Evolutionary conservation across 92 coral and sea anemone genomes (phyloP), one percentile per base, ranked within the genome.

Genomic region (Chrysogorgia sp.): DNA sequence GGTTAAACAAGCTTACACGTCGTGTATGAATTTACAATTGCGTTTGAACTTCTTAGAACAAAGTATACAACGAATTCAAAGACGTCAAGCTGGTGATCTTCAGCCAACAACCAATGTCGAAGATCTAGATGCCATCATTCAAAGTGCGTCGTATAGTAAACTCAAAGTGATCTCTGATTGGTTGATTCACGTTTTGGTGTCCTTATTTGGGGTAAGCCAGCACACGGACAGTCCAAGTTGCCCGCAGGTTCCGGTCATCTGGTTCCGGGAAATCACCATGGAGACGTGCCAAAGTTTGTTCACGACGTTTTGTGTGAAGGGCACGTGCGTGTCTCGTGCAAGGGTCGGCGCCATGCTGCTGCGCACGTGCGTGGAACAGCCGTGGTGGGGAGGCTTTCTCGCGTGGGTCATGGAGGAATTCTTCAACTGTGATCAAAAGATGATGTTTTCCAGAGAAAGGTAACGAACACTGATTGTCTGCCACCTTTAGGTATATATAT

Each of bases 321-420:
- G 97, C 10, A 85, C 88, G 63, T 93, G 96, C 34, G 94, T 85
- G 64, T 80, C 90, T 47, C 87, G 99, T 33, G 87, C 86, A 5
- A 82, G 96, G 25, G 89, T 90, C n/a, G 97, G 92, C 24, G 96
- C 99, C 30, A 71, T 96, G 58, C 84, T 96, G 50, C 79, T 92
- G 49, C 92, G 90, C 63, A 81, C 96, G 3, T 96, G 92, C 71
- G 88, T 96, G 20, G 85, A 67, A 22, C 84, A 88, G 74, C 75
- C 96, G 0, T 96, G 99, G 99, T 96, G 99, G 99, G 99, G 99
- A 8, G 77, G 86, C 68, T 96, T 96, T 71, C 85, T 96, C 48
- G 93, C 93, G 14, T 82, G 80, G 67, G 89, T 88, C 28, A 84
- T 96, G 81, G 88, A 91, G 67, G 94, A 90, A 75, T 96, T 96